Evolutionary conservation across 64 coral and sea anemone genomes (phyloP).

Genomic region (Dendronephthya gigantea): DNA sequence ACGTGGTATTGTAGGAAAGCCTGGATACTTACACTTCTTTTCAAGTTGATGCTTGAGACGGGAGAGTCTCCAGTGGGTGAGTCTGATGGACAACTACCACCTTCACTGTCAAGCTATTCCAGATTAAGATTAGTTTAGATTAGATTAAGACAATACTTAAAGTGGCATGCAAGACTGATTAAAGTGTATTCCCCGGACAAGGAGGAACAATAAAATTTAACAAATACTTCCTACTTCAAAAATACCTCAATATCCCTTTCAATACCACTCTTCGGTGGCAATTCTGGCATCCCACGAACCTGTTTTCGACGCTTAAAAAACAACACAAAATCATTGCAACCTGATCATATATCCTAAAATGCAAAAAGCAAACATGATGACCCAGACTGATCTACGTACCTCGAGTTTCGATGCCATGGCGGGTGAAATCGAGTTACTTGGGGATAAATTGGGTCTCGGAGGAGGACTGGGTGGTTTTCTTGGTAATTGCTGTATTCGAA

Average conservation of each 20-base stretch:
- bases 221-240: too few species aligned
- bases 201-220: too few species aligned
- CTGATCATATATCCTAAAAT: background rate
- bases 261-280: background rate
- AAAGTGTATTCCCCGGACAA: too few species aligned
- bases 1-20: too few species aligned
- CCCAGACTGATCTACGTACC: background rate
- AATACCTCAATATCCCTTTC: background rate
- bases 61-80: background rate
- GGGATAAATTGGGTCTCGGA: conserved; percentile 11
- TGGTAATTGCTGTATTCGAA: background rate
- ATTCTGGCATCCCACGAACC: background rate
- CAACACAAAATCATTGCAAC: background rate
- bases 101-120: background rate
- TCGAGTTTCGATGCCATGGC: background rate
- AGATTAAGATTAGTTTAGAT: background rate
- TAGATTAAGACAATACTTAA: background rate
- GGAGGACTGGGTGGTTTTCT: conserved; percentile 16
- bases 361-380: too few species aligned
- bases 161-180: background rate
- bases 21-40: background rate
- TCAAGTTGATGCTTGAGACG: background rate
- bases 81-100: background rate
- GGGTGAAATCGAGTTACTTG: conserved; percentile 2
- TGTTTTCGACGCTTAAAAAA: background rate